Conservation (phyloP, 64 coral and sea anemone species). For the Cladopsammia gracilis region DNA sequence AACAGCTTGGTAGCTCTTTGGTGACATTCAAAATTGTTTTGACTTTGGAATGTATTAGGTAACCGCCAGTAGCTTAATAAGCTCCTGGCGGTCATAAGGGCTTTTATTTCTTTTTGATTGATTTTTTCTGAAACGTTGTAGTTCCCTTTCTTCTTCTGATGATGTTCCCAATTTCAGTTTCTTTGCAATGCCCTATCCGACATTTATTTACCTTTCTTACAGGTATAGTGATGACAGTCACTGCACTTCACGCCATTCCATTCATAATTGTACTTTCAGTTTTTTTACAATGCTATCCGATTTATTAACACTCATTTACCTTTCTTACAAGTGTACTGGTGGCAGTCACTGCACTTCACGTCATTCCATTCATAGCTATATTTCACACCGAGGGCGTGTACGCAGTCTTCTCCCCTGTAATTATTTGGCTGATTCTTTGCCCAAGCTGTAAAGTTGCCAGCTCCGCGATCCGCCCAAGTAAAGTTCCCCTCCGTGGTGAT, state of each 20-base stretch:
- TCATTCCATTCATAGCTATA: constrained; percentile 15
- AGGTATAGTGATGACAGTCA: background rate
- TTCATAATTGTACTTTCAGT: background rate
- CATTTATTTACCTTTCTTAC: background rate
- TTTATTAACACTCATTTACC: background rate
- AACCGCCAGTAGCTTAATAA: too few relatives aligned
- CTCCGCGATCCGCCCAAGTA: background rate
- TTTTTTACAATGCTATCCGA: too few relatives aligned
- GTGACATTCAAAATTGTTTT: too few relatives aligned
- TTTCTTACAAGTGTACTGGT: background rate
- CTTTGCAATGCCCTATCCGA: too few relatives aligned
- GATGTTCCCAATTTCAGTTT: too few relatives aligned
- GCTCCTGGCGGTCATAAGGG: too few relatives aligned
- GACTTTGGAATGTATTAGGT: too few relatives aligned
- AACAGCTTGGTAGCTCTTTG: too few relatives aligned
- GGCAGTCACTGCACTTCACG: background rate
- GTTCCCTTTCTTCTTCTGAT: too few relatives aligned
- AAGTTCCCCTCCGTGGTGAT: background rate
- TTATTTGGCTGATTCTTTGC: background rate
- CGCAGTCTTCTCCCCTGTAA: background rate
- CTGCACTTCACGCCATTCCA: constrained; percentile 13
- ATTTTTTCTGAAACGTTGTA: too few relatives aligned
- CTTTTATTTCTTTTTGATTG: too few relatives aligned
- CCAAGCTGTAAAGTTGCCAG: constrained; percentile 2
- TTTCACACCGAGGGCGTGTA: background rate